Percentiles rank a stretch among this genome's conserved stretches.
These are phyloP conservation scores for Ectropis grisescens DNA, from an alignment of 1,140 invertebrate species.

Conservation along the genomic window DNA sequence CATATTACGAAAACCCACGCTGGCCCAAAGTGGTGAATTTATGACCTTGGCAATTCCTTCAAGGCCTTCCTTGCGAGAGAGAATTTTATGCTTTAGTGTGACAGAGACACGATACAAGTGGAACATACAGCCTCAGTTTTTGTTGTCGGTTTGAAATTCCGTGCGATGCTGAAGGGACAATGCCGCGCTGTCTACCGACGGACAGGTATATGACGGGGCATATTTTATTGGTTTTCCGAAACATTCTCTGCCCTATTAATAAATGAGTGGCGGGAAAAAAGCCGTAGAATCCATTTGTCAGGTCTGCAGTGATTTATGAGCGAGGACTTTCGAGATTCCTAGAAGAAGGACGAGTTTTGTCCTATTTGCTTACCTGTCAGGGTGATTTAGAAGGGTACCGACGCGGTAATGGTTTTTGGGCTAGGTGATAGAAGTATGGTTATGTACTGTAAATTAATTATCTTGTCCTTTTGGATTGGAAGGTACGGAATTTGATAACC, in stretches of 20 bases:
- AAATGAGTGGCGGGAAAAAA: slow-evolving; percentile 64
- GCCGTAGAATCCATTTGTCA: slow-evolving; percentile 67
- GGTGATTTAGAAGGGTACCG: slow-evolving; percentile 59
- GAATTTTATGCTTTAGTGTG: slow-evolving; percentile 3
- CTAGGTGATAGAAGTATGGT: no score
- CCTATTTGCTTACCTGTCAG: slow-evolving; percentile 67
- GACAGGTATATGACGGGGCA: slow-evolving; percentile 68
- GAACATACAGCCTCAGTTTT: no score
- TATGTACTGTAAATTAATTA: no score
- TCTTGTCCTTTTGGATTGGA: no score
- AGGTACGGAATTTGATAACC: no score
- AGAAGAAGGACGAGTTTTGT: slow-evolving; percentile 56
- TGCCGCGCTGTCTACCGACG: slow-evolving; percentile 58
- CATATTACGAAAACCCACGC: background rate
- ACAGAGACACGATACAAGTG: no score
- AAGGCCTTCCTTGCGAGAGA: slow-evolving; percentile 5
- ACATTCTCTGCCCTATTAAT: slow-evolving; percentile 66
- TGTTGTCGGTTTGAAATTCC: slow-evolving; percentile 17
- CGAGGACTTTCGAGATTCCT: slow-evolving; percentile 55
- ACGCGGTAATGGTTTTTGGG: slow-evolving; percentile 8
- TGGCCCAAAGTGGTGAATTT: no score
- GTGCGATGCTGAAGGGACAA: slow-evolving; percentile 53
- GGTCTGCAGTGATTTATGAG: slow-evolving; percentile 59
- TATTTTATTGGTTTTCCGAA: slow-evolving; percentile 69
- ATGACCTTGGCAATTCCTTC: no score